Conservation (phyloP, 2,797 vertebrate species). For the Microchirus variegatus region DNA sequence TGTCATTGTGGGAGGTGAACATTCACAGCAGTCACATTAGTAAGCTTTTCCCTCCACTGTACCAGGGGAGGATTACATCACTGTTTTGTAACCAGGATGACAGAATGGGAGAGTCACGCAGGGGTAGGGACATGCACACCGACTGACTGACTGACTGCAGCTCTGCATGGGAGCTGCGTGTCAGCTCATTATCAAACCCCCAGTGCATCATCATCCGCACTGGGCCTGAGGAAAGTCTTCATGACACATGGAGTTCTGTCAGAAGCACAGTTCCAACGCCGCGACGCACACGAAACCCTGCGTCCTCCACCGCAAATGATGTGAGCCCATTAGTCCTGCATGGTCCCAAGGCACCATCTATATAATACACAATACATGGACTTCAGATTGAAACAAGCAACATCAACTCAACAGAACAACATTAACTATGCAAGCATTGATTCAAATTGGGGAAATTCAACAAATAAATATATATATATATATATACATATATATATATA, state of each 20-base stretch:
- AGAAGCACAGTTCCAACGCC: slow-evolving; percentile 5
- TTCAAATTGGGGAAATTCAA: too few relatives aligned
- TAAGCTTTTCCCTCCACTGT: slow-evolving; percentile 65
- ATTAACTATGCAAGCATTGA: too few relatives aligned
- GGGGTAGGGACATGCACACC: slow-evolving; percentile 37
- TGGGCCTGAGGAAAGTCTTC: slow-evolving; percentile 23
- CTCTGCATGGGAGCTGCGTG: slow-evolving; percentile 5
- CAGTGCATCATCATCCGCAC: slow-evolving; percentile 17
- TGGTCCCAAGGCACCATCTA: slow-evolving; percentile 69
- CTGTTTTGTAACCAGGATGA: slow-evolving; percentile 60
- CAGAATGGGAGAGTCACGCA: slow-evolving; percentile 45
- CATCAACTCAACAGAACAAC: not conserved
- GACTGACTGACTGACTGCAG: slow-evolving; percentile 20
- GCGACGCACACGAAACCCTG: slow-evolving; percentile 9
- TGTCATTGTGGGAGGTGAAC: slow-evolving; percentile 33
- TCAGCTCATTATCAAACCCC: slow-evolving; percentile 21
- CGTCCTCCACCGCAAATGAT: slow-evolving; percentile 47
- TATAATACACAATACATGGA: slow-evolving; percentile 3
- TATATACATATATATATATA: too few relatives aligned
- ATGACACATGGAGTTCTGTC: slow-evolving; percentile 5
- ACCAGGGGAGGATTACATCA: slow-evolving; percentile 84
- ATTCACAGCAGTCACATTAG: slow-evolving; percentile 51
- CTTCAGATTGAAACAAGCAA: not conserved
- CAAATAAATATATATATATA: too few relatives aligned
- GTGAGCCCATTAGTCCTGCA: slow-evolving; percentile 36